Conservation (phyloP, 2,888 invertebrate genomes). For the Cetonia aurata region DNA sequence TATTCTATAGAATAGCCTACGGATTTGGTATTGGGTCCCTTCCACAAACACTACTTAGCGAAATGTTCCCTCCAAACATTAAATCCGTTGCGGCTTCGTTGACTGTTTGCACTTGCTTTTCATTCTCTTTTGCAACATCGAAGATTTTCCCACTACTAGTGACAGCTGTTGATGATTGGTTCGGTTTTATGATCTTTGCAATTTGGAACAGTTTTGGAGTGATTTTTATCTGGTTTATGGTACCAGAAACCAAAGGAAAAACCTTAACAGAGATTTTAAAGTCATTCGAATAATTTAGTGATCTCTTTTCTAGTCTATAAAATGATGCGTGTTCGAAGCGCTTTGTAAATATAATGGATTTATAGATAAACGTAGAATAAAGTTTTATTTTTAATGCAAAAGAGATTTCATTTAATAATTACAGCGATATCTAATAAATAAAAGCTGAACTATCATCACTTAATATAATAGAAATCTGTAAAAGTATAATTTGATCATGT, state of each 20-base stretch:
- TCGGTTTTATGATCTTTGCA: slow-evolving; percentile 80
- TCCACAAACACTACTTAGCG: slow-evolving; percentile 84
- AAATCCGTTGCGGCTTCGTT: slow-evolving; percentile 80
- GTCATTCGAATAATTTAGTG: slow-evolving; percentile 17
- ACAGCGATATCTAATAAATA: too few species aligned
- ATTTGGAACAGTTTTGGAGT: slow-evolving; percentile 72
- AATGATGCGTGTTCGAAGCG: too few species aligned
- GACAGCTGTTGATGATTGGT: slow-evolving; percentile 70
- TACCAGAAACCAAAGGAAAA: slow-evolving; percentile 47
- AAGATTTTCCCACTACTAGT: slow-evolving; percentile 75
- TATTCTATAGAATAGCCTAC: slow-evolving; percentile 80
- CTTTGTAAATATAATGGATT: too few species aligned
- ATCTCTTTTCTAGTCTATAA: too few species aligned
- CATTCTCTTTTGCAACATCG: slow-evolving; percentile 79
- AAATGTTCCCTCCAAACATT: slow-evolving; percentile 82
- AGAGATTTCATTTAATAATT: too few species aligned
- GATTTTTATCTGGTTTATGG: slow-evolving; percentile 71
- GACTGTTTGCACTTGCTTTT: slow-evolving; percentile 82
- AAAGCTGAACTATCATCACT: too few species aligned
- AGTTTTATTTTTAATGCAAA: too few species aligned
- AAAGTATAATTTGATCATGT: too few species aligned
- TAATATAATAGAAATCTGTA: too few species aligned
- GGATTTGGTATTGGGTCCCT: slow-evolving; percentile 81
- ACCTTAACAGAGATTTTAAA: slow-evolving; percentile 11
- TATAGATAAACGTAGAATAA: too few species aligned